Base-by-base conservation (phyloP, 2,888 invertebrate species). In the Atrina japonica region DNA sequence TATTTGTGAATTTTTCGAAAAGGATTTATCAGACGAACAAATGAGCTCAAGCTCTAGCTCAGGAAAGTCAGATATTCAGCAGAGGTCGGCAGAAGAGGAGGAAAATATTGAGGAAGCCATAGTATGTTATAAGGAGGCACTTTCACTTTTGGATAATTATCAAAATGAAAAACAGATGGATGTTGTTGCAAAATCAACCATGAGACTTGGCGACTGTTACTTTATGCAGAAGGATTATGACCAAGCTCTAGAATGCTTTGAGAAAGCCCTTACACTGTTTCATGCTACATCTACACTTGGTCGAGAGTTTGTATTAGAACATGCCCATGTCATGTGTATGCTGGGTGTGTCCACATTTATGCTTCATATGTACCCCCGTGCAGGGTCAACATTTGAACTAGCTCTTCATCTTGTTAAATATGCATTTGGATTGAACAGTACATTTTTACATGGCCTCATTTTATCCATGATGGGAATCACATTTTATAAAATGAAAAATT, bases 301-400 rank as follows among this genome's bases (percentile, higher is more conserved):
- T 6, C 79, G 84, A 60, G 83, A 84, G 23, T 80, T 85, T 9
- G 66, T 89, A 30, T 75, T 83, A 66, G 84, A 87, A 64, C 88
- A 89, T 77, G 88, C 89, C 9, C 90, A 90, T 80, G 86, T 88
- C 9, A 75, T 89, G 59, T 86, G 85, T 58, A 89, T 89, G 89
- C 77, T 89, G 3, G 90, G 88, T 5, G 88, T 87, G 14, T 82
- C 88, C 27, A 88, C 86, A 43, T 89, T 89, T 74, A 86, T 89
- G 83, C 71, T 88, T 14, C 86, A 88, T 55, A 87, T 88, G 65
- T 88, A 88, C 70, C 86, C 88, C 14, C 80, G 88, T 67, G 87
- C 90, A n/a, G 88, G 84, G 9, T 84, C 87, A 18, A 86, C 89
- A 65, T 89, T 86, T 74, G 88, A 90, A 72, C 85, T 87, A 23